A percentile compares a stretch with the other conserved stretches of the same genome.
phyloP scores from a whole-genome alignment of 2,797 vertebrate genomes.

The Girardinus metallicus region DNA sequence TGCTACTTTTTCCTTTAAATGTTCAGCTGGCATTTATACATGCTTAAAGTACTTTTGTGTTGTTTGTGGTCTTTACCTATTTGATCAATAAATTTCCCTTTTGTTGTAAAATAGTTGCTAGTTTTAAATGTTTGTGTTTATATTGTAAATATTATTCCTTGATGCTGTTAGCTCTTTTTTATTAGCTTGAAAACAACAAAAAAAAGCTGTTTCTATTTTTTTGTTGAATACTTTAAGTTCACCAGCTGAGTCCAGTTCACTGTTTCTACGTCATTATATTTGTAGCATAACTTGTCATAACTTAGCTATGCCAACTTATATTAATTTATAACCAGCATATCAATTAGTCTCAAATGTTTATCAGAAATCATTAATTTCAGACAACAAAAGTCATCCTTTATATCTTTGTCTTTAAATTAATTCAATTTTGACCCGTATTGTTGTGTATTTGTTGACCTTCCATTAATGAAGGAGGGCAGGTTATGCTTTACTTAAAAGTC shows the following conservation, averaged over 20 bases:
- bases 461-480: background rate
- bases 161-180: background rate
- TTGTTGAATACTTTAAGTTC: background rate
- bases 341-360: background rate
- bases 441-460: background rate
- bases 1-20: too few relatives aligned
- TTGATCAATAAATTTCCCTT: background rate
- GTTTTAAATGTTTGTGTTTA: background rate
- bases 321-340: background rate
- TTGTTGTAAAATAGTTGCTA: background rate
- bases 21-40: background rate
- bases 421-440: background rate
- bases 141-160: background rate
- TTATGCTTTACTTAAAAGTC: background rate
- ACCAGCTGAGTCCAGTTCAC: too few relatives aligned
- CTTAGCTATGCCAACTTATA: background rate
- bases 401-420: too few relatives aligned
- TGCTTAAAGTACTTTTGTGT: background rate
- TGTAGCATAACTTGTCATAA: too few relatives aligned
- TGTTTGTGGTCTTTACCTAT: background rate
- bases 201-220: background rate
- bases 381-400: too few relatives aligned
- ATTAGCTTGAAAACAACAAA: background rate
- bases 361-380: background rate
- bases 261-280: background rate